A percentile compares a stretch with the other conserved stretches of the same genome.
These are phyloP conservation scores for Rachycentron canadum DNA, from an alignment of 2,797 vertebrate genomes.

Conservation along the genomic window DNA sequence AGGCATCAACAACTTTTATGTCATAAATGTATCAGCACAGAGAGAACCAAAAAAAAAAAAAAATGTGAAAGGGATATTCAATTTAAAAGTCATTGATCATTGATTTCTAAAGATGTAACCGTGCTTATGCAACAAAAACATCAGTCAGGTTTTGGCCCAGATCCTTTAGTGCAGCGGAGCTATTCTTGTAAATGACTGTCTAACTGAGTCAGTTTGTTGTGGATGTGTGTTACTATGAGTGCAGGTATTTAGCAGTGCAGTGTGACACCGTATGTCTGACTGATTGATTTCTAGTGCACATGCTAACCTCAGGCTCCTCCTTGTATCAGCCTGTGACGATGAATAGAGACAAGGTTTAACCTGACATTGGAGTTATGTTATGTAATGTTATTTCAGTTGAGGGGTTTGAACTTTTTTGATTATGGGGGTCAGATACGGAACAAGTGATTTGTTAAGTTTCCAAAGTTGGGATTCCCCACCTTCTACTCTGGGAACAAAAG, in stretches of 20 bases:
- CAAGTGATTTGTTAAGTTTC: background rate
- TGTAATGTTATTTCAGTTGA: conserved; percentile 4
- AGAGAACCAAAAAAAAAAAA: background rate
- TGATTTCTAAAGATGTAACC: background rate
- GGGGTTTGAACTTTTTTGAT: background rate
- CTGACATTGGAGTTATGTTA: conserved; percentile 31
- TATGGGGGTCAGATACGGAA: background rate
- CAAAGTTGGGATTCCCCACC: background rate
- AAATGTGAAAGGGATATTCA: background rate
- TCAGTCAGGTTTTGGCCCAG: background rate
- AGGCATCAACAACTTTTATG: background rate
- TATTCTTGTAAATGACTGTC: conserved; percentile 44
- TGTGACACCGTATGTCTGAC: conserved; percentile 58
- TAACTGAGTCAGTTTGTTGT: conserved; percentile 28
- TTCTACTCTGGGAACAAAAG: background rate
- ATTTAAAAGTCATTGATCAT: background rate
- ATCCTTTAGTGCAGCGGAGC: background rate
- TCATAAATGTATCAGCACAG: background rate
- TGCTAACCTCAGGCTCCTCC: conserved; percentile 34
- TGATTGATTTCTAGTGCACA: conserved; percentile 57
- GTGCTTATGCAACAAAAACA: background rate
- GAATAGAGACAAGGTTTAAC: conserved; percentile 25
- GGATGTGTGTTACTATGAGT: conserved; percentile 55
- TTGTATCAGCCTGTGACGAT: conserved; percentile 21
- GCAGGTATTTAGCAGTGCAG: conserved; percentile 58